Evolutionary conservation across 2,113 vertebrate genomes (phyloP).

Genomic region (Hiodon alosoides): DNA sequence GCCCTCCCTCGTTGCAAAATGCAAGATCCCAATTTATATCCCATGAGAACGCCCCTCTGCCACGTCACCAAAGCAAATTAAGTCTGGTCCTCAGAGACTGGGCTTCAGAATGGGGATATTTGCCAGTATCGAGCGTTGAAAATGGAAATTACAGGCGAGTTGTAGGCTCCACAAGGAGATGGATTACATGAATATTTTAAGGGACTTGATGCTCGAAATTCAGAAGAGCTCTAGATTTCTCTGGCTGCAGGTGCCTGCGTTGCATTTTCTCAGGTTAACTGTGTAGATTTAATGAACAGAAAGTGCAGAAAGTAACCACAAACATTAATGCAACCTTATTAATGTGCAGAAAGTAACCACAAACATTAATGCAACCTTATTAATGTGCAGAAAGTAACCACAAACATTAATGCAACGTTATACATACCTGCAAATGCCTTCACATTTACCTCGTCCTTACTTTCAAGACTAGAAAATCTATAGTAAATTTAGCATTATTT

Average conservation of each 20-base stretch:
- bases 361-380: too few relatives aligned
- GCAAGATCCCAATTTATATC: not conserved
- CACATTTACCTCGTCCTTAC: too few relatives aligned
- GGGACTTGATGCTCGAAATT: not conserved
- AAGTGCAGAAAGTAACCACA: too few relatives aligned
- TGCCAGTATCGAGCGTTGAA: not conserved
- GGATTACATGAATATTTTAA: not conserved
- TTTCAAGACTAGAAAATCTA: too few relatives aligned
- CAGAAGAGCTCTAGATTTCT: not conserved
- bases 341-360: too few relatives aligned
- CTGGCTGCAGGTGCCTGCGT: not conserved
- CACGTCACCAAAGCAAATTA: not conserved
- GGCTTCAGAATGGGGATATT: not conserved
- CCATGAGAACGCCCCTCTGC: not conserved
- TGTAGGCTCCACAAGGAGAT: not conserved
- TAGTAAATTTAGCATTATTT: too few relatives aligned
- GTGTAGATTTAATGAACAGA: not conserved
- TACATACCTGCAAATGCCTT: too few relatives aligned
- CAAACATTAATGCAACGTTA: too few relatives aligned
- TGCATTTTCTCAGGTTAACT: slow-evolving; percentile 2
- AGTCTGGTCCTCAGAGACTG: slow-evolving; percentile 1
- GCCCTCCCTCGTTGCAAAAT: too few relatives aligned
- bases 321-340: too few relatives aligned
- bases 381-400: too few relatives aligned
- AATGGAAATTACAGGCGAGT: not conserved